phyloP scores from a whole-genome alignment of 30 jellyfish, hydroid and myxozoan genomes.

The Cassiopea andromeda region DNA sequence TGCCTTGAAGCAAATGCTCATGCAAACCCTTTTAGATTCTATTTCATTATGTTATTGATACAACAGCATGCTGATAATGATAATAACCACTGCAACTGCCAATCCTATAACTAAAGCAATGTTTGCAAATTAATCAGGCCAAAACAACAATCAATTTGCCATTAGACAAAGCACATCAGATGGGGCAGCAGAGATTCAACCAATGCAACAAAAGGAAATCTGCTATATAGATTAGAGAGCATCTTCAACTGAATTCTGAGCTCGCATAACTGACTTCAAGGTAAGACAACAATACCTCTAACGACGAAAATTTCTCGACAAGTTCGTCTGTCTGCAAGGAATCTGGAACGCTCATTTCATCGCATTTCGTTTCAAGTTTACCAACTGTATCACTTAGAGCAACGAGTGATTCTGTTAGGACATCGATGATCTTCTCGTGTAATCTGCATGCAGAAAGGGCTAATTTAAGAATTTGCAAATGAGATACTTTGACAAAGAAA shows the following conservation, averaged over 20 bases:
- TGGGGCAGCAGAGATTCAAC: background rate
- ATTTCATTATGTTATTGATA: too few relatives aligned
- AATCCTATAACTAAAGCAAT: too few relatives aligned
- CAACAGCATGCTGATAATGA: too few relatives aligned
- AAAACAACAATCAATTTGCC: too few relatives aligned
- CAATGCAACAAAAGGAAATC: background rate
- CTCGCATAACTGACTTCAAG: background rate
- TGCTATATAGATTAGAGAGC: background rate
- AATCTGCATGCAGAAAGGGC: slow-evolving; percentile 11
- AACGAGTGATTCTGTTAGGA: slow-evolving; percentile 56
- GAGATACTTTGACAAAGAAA: too few relatives aligned
- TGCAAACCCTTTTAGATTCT: too few relatives aligned
- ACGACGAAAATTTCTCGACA: slow-evolving; percentile 47
- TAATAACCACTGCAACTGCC: too few relatives aligned
- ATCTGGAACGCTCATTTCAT: slow-evolving; percentile 52
- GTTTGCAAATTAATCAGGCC: too few relatives aligned
- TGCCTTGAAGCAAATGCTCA: too few relatives aligned
- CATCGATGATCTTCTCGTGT: slow-evolving; percentile 68
- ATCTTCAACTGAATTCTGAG: background rate
- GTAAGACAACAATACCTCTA: slow-evolving; percentile 30
- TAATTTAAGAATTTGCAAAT: too few relatives aligned
- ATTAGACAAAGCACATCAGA: too few relatives aligned
- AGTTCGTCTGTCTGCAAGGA: slow-evolving; percentile 52
- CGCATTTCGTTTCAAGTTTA: slow-evolving; percentile 46
- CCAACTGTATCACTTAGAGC: slow-evolving; percentile 59